phyloP scores from a whole-genome alignment of 2,888 invertebrate genomes.

The Rhaphigaster nebulosa region DNA sequence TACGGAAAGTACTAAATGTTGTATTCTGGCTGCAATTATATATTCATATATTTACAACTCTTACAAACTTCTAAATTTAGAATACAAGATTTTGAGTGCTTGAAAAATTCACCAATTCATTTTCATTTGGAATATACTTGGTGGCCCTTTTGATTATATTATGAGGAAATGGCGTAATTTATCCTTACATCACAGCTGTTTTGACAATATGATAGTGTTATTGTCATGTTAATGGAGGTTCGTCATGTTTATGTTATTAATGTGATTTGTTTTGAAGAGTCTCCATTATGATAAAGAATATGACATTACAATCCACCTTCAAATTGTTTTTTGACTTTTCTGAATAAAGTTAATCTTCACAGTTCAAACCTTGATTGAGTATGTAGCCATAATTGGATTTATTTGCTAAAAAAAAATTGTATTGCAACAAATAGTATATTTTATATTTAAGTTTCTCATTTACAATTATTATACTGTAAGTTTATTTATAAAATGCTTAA shows the following conservation, averaged over 20 bases:
- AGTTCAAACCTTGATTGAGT: not conserved
- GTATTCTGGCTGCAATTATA: too few species aligned
- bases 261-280: conserved; percentile 58
- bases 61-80: not conserved
- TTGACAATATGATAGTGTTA: conserved; percentile 63
- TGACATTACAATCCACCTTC: not conserved
- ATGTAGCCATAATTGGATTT: not conserved
- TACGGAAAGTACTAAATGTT: too few species aligned
- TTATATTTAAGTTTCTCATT: not conserved
- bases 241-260: conserved; percentile 59
- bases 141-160: conserved; percentile 21
- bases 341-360: not conserved
- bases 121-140: not conserved
- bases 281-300: conserved; percentile 27
- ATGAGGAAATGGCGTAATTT: conserved; percentile 56
- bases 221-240: conserved; percentile 56
- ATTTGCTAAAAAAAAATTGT: not conserved
- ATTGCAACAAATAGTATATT: not conserved
- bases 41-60: too few species aligned
- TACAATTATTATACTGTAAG: not conserved
- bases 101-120: not conserved
- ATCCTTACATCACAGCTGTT: conserved; percentile 63
- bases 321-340: not conserved
- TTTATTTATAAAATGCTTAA: not conserved
- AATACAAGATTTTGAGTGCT: not conserved